Percentiles rank a stretch among this genome's conserved stretches.
These are phyloP conservation scores for Ahaetulla prasina DNA, from an alignment of 2,113 vertebrate genomes.

Conservation along the genomic window DNA sequence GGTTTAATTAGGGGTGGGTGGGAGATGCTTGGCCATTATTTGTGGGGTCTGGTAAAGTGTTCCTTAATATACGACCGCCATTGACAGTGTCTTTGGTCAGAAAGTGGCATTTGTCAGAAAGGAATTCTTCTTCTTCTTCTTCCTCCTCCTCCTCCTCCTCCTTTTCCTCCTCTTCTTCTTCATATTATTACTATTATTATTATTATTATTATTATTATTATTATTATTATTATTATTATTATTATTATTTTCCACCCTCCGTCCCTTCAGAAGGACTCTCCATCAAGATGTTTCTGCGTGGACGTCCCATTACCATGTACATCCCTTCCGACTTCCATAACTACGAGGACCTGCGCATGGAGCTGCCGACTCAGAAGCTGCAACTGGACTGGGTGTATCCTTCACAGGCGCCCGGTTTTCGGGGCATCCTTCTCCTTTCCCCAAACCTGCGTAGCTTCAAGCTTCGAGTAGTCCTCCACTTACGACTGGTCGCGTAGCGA, in stretches of 20 bases:
- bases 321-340: conserved; percentile 84
- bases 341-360: conserved; percentile 83
- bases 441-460: no score
- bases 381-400: conserved; percentile 95
- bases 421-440: not conserved
- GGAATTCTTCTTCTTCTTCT: not conserved
- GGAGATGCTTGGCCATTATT: not conserved
- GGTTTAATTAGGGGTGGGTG: not conserved
- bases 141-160: no score
- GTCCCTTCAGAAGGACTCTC: conserved; percentile 73
- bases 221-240: no score
- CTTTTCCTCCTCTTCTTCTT: no score
- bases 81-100: not conserved
- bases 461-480: no score
- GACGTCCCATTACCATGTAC: conserved; percentile 92
- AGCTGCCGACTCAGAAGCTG: conserved; percentile 79
- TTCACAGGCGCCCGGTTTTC: conserved; percentile 5
- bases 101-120: not conserved
- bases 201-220: no score
- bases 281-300: conserved; percentile 89
- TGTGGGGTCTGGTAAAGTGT: not conserved
- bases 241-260: not conserved
- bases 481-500: no score
- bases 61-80: not conserved
- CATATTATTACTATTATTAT: no score